Percentiles rank a stretch among this genome's conserved stretches.
Conservation (phyloP, 2,888 invertebrate genomes). For the Zeuzera pyrina region DNA sequence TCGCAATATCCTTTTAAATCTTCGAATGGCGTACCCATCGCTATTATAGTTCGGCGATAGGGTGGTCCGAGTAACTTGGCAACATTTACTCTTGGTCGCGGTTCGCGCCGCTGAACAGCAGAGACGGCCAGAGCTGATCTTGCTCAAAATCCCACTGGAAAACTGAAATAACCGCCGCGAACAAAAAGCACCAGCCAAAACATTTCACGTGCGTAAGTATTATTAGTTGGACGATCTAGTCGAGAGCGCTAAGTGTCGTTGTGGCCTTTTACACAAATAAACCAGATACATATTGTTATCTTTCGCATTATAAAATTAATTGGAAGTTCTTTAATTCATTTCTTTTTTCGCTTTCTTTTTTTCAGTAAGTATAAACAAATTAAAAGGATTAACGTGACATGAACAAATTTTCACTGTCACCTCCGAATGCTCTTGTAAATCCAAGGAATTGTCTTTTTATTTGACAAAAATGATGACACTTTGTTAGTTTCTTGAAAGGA, state of each 20-base stretch:
- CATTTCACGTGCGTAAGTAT: constrained; percentile 70
- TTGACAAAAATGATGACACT: too few species aligned
- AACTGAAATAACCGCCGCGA: constrained; percentile 71
- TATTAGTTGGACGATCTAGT: constrained; percentile 72
- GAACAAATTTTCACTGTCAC: constrained; percentile 35
- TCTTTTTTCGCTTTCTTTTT: constrained; percentile 17
- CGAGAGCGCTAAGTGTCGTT: constrained; percentile 66
- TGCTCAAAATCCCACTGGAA: constrained; percentile 72
- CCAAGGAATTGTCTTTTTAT: constrained; percentile 19
- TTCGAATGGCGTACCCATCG: constrained; percentile 29
- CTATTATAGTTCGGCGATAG: too few species aligned
- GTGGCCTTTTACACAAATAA: constrained; percentile 48
- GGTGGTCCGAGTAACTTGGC: constrained; percentile 7
- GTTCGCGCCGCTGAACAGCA: constrained; percentile 37
- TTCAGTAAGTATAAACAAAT: constrained; percentile 16
- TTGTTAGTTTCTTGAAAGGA: too few species aligned
- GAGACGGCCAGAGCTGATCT: constrained; percentile 63
- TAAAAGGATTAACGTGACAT: constrained; percentile 34
- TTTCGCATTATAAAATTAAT: constrained; percentile 29
- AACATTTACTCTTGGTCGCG: constrained; percentile 10
- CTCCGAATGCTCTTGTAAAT: constrained; percentile 27
- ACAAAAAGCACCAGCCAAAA: constrained; percentile 73
- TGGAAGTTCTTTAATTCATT: constrained; percentile 23
- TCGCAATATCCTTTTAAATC: constrained; percentile 28
- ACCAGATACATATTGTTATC: constrained; percentile 35